Conservation (phyloP, 2,113 vertebrate genomes). For the Trematocara nigrifrons region DNA sequence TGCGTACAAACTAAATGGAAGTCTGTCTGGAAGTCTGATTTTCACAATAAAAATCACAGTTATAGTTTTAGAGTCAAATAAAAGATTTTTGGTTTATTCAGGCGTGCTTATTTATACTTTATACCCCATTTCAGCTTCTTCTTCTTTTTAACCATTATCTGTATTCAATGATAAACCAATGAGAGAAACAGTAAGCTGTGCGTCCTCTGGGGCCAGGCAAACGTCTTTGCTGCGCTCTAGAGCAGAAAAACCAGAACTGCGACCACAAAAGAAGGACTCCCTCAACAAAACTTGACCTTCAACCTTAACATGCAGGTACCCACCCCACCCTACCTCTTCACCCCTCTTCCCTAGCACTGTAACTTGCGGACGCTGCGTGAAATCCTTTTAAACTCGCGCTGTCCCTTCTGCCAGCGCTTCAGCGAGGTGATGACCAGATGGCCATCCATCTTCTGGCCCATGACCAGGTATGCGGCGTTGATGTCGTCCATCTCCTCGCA, state of each 20-base stretch:
- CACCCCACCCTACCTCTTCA: background rate
- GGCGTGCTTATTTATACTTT: background rate
- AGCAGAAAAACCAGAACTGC: background rate
- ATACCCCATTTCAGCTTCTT: background rate
- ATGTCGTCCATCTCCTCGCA: conserved; percentile 98
- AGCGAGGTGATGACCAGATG: conserved; percentile 95
- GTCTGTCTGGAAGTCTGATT: background rate
- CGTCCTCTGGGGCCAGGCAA: background rate
- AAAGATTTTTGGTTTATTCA: background rate
- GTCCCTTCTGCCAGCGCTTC: conserved; percentile 95
- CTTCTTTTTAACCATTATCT: background rate
- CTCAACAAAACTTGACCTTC: background rate
- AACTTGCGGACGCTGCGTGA: conserved; percentile 95
- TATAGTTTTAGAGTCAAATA: background rate
- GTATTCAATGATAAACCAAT: background rate
- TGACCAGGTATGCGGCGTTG: conserved; percentile 92
- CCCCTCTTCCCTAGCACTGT: conserved; percentile 77
- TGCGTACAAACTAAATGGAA: background rate
- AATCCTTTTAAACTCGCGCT: conserved; percentile 92
- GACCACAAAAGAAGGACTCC: background rate
- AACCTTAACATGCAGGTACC: background rate
- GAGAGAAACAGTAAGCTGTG: background rate
- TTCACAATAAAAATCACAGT: background rate
- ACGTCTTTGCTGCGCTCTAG: background rate
- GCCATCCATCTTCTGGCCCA: conserved; percentile 93